These are phyloP conservation scores for Cyprinodon variegatus DNA, from an alignment of 2,113 vertebrate genomes.

Conservation along the genomic window DNA sequence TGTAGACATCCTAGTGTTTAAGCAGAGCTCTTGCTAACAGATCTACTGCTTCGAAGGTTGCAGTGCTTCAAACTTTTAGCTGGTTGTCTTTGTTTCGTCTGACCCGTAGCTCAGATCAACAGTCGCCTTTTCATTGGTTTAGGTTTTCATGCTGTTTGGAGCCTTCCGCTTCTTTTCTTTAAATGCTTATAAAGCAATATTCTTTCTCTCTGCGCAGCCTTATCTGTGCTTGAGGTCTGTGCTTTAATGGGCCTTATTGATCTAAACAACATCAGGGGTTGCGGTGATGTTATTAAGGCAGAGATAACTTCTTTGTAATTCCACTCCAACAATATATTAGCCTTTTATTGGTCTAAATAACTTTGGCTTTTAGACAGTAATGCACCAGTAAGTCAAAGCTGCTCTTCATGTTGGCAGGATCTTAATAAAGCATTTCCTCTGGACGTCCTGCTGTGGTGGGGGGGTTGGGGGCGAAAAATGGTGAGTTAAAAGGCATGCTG, in stretches of 20 bases:
- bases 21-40: not conserved
- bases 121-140: constrained; percentile 43
- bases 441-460: constrained; percentile 73
- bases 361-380: constrained; percentile 84
- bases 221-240: constrained; percentile 79
- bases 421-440: constrained; percentile 84
- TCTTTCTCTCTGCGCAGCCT: constrained; percentile 62
- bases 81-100: constrained; percentile 11
- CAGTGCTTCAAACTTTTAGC: constrained; percentile 7
- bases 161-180: constrained; percentile 45
- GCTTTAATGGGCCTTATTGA: constrained; percentile 85
- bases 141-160: constrained; percentile 53
- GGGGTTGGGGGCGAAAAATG: constrained; percentile 75
- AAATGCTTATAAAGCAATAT: constrained; percentile 60
- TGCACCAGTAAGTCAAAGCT: constrained; percentile 80
- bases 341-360: constrained; percentile 85
- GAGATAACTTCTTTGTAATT: constrained; percentile 84
- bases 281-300: constrained; percentile 81
- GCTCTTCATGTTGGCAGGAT: constrained; percentile 78
- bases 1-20: too few species aligned
- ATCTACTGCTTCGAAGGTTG: not conserved
- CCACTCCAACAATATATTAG: constrained; percentile 84
- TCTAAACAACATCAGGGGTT: constrained; percentile 84
- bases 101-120: constrained; percentile 34
- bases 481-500: constrained; percentile 79